A percentile compares a stretch with the other conserved stretches of the same genome.
phyloP scores from a whole-genome alignment of 1,140 invertebrate species.

The Cydia amplana region DNA sequence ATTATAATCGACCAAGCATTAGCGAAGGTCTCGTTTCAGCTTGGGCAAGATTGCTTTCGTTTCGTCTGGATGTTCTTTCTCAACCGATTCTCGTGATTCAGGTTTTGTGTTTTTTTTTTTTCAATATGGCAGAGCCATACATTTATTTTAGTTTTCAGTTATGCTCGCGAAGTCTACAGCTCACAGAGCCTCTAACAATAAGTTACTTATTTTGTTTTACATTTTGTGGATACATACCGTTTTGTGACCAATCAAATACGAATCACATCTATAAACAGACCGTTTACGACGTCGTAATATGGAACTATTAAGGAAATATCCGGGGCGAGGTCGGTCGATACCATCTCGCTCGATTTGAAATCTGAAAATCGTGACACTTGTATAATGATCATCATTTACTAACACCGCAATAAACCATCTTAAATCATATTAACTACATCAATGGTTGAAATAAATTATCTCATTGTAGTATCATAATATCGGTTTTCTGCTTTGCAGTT shows the following conservation, averaged over 20 bases:
- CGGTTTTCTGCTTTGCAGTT: too few species aligned
- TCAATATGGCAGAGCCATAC: too few species aligned
- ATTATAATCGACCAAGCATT: too few species aligned
- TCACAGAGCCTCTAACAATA: too few species aligned
- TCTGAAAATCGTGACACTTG: slow-evolving; percentile 6
- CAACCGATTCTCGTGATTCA: too few species aligned
- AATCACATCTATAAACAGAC: neutral
- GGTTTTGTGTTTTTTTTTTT: too few species aligned
- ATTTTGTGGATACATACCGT: neutral
- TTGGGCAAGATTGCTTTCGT: too few species aligned
- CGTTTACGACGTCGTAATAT: slow-evolving; percentile 9
- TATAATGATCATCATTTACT: neutral
- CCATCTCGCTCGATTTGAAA: slow-evolving; percentile 15
- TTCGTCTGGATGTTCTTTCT: too few species aligned
- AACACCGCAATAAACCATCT: neutral
- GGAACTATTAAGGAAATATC: slow-evolving; percentile 10
- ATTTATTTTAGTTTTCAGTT: too few species aligned
- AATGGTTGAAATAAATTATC: neutral
- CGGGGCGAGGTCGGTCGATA: slow-evolving; percentile 15
- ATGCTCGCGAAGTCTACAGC: too few species aligned
- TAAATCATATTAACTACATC: neutral
- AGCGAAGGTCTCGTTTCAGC: too few species aligned
- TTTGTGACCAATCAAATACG: neutral
- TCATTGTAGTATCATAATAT: neutral
- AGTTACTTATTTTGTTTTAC: too few species aligned